These are phyloP conservation scores for Cheirogaleus major DNA, from an alignment of 2,797 vertebrate genomes.

Conservation along the genomic window DNA sequence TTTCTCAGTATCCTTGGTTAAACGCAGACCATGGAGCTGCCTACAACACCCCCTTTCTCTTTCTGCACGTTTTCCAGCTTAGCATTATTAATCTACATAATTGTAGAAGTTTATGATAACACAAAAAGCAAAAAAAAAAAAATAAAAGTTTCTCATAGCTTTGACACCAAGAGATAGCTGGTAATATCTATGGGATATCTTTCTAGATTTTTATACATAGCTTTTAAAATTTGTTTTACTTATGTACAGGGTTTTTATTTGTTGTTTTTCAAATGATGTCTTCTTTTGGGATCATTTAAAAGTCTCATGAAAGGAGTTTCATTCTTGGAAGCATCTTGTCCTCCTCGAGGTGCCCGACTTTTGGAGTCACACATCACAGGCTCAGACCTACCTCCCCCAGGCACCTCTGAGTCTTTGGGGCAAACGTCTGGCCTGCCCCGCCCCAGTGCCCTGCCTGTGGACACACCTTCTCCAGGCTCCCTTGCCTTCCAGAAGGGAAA, in stretches of 20 bases:
- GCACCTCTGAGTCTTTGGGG: neutral
- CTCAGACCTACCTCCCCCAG: neutral
- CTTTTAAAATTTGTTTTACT: neutral
- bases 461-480: rapidly evolving
- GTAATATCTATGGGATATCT: neutral
- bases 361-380: neutral
- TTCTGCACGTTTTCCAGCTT: neutral
- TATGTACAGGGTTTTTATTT: neutral
- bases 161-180: neutral
- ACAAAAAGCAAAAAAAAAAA: neutral
- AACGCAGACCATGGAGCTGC: neutral
- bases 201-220: neutral
- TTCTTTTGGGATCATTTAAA: neutral
- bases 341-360: neutral
- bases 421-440: neutral
- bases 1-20: neutral
- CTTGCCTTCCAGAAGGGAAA: neutral
- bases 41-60: neutral
- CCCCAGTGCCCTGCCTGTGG: too few species aligned
- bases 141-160: neutral
- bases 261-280: neutral
- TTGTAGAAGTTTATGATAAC: neutral
- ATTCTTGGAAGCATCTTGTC: neutral
- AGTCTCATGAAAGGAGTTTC: neutral
- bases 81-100: neutral